Percentiles rank a stretch among this genome's conserved stretches.
phyloP scores from a whole-genome alignment of 2,113 vertebrate species.

The Callopanchax toddi region DNA sequence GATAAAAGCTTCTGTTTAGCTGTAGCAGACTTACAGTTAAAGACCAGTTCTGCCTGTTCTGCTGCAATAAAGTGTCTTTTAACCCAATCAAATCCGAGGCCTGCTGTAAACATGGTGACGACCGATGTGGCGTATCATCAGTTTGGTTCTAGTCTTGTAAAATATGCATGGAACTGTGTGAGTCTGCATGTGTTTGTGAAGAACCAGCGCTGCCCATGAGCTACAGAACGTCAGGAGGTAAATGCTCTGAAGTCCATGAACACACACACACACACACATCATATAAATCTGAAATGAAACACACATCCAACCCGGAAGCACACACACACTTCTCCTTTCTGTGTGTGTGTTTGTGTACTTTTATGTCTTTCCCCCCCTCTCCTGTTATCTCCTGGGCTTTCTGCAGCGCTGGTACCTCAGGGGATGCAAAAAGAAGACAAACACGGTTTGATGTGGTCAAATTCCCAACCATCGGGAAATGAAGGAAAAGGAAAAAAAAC shows the following conservation, averaged over 20 bases:
- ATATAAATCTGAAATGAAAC: conserved; percentile 1
- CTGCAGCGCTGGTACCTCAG: conserved; percentile 53
- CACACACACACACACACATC: neutral
- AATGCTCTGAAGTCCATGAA: conserved; percentile 14
- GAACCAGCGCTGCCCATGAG: conserved; percentile 10
- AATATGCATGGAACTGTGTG: neutral
- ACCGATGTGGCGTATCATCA: neutral
- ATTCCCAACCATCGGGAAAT: conserved; percentile 55
- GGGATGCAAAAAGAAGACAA: conserved; percentile 64
- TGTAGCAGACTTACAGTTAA: conserved; percentile 32
- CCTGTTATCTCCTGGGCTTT: conserved; percentile 72
- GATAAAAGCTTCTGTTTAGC: conserved; percentile 55
- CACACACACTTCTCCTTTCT: conserved; percentile 33
- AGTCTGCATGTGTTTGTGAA: neutral
- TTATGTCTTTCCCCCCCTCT: conserved; percentile 68
- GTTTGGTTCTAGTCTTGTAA: neutral
- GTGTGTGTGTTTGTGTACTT: conserved; percentile 71
- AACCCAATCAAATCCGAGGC: neutral
- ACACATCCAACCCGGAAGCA: neutral
- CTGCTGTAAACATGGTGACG: neutral
- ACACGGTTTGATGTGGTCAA: conserved; percentile 72
- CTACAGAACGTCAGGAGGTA: conserved; percentile 15
- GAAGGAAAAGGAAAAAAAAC: no score
- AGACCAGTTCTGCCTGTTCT: conserved; percentile 15
- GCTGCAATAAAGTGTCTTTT: conserved; percentile 3